A percentile compares a stretch with the other conserved stretches of the same genome.
phyloP scores from a whole-genome alignment of 2,888 invertebrate species.

The Exephanes ischioxanthus region DNA sequence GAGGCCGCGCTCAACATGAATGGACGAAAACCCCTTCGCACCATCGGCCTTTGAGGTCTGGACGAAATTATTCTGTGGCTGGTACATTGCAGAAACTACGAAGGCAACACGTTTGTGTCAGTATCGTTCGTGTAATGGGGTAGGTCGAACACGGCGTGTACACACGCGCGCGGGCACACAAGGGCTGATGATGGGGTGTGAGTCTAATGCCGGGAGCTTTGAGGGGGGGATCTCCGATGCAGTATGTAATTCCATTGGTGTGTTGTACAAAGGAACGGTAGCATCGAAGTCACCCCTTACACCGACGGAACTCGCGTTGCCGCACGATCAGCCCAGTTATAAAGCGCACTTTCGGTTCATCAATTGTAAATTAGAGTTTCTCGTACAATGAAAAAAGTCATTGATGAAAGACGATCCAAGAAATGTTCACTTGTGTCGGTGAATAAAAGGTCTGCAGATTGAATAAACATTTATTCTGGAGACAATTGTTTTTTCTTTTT shows the following conservation, averaged over 20 bases:
- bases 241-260: constrained; percentile 19
- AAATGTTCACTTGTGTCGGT: too few species aligned
- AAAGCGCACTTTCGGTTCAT: background rate
- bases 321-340: background rate
- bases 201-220: constrained; percentile 3
- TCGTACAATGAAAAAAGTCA: background rate
- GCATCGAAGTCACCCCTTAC: background rate
- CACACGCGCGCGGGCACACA: constrained; percentile 4
- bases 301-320: background rate
- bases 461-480: too few species aligned
- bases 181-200: background rate
- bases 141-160: background rate
- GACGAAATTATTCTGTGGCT: constrained; percentile 52
- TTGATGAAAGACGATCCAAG: too few species aligned
- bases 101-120: constrained; percentile 6
- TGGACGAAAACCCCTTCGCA: constrained; percentile 18
- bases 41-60: constrained; percentile 42
- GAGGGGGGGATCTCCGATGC: constrained; percentile 1
- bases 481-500: too few species aligned
- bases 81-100: constrained; percentile 33
- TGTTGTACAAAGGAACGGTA: constrained; percentile 10
- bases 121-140: background rate
- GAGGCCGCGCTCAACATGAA: constrained; percentile 24
- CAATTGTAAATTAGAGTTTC: background rate
- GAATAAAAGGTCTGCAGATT: too few species aligned